phyloP scores from a whole-genome alignment of 2,888 invertebrate species.

The Drosophila heteroneura region DNA sequence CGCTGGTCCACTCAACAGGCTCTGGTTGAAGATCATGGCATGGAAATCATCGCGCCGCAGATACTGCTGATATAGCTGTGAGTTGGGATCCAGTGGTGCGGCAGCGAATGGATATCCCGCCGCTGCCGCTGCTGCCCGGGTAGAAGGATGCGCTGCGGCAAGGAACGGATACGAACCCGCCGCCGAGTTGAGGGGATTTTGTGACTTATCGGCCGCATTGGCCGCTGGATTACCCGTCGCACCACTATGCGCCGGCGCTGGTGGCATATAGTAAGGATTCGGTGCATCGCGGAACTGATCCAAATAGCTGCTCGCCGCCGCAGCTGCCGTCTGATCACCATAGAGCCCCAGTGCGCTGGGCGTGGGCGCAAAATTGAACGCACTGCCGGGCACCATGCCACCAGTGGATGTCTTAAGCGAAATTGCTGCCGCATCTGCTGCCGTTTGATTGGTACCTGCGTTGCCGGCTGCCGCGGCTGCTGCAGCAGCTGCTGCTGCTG shows the following conservation, averaged over 20 bases:
- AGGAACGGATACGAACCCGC: slow-evolving; percentile 87
- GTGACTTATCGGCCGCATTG: slow-evolving; percentile 85
- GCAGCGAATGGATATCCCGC: slow-evolving; percentile 87
- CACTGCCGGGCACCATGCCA: slow-evolving; percentile 91
- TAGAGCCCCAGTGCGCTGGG: slow-evolving; percentile 86
- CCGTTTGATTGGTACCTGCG: slow-evolving; percentile 51
- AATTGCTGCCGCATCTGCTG: slow-evolving; percentile 85
- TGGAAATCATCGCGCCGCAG: slow-evolving; percentile 89
- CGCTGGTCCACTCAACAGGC: slow-evolving; percentile 84
- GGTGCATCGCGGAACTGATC: slow-evolving; percentile 89
- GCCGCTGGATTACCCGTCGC: slow-evolving; percentile 58
- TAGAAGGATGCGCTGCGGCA: slow-evolving; percentile 86
- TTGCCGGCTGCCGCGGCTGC: slow-evolving; percentile 38
- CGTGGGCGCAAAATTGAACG: slow-evolving; percentile 93
- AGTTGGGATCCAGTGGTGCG: slow-evolving; percentile 88
- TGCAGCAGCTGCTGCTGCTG: slow-evolving; percentile 56
- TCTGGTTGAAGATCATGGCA: slow-evolving; percentile 87
- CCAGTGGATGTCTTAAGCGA: slow-evolving; percentile 88
- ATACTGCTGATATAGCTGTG: slow-evolving; percentile 91
- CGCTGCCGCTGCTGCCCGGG: slow-evolving; percentile 87
- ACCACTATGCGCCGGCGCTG: slow-evolving; percentile 86
- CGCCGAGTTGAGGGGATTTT: slow-evolving; percentile 84
- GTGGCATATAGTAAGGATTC: slow-evolving; percentile 87
- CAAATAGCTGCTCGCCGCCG: slow-evolving; percentile 89
- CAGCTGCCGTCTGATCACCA: slow-evolving; percentile 84